Evolutionary conservation across 1,140 invertebrate species (phyloP).

Genomic region (Pseudomyrmex flavicornis): DNA sequence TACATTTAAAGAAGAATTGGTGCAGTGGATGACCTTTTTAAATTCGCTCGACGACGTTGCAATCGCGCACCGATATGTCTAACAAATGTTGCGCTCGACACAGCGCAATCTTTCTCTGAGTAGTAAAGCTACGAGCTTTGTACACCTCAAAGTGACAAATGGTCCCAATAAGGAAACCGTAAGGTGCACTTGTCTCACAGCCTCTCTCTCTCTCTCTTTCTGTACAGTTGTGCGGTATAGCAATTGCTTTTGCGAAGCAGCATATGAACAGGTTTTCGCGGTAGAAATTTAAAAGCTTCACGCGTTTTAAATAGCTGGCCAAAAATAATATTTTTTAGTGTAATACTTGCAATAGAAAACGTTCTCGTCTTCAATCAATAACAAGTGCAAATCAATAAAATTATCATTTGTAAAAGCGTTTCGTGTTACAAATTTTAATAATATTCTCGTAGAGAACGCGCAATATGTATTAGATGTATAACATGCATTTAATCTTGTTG

Average conservation of each 20-base stretch:
- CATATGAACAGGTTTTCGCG: background rate
- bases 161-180: constrained; percentile 46
- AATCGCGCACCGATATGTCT: constrained; percentile 11
- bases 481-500: constrained; percentile 6
- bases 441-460: background rate
- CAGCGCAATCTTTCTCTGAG: constrained; percentile 40
- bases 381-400: background rate
- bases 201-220: background rate
- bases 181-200: constrained; percentile 21
- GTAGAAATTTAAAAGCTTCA: background rate
- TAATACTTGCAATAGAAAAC: background rate
- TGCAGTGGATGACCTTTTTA: background rate
- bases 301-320: background rate
- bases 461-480: background rate
- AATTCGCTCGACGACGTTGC: constrained; percentile 19
- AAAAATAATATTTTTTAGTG: background rate
- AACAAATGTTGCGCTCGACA: constrained; percentile 26
- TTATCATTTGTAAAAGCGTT: background rate
- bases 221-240: background rate
- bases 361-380: background rate
- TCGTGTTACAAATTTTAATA: background rate
- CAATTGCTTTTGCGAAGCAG: background rate
- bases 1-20: background rate
- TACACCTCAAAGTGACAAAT: constrained; percentile 40
- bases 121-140: constrained; percentile 38